Evolutionary conservation across 2,113 vertebrate species (phyloP).

Genomic region (Hydrolagus affinis): DNA sequence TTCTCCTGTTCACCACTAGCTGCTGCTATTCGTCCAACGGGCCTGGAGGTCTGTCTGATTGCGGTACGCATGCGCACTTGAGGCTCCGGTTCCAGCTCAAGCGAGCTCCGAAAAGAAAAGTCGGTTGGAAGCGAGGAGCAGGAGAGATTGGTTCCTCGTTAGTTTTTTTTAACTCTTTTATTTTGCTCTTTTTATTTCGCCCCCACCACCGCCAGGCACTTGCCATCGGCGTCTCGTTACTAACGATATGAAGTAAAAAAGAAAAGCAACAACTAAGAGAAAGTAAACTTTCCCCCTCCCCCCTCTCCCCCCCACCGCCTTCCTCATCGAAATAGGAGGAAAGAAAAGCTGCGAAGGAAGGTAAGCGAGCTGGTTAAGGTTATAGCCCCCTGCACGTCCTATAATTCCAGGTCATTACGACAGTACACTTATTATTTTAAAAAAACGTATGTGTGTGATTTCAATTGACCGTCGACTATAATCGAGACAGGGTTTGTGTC

Average conservation of each 20-base stretch:
- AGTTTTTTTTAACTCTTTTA: no score
- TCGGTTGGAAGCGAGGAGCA: neutral
- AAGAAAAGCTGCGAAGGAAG: neutral
- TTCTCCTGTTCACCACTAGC: no score
- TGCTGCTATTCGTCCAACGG: neutral
- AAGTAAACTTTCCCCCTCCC: no score
- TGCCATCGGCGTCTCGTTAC: neutral
- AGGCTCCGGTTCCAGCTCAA: neutral
- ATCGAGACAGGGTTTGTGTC: no score
- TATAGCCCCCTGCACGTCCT: no score
- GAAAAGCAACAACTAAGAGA: neutral
- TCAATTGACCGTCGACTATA: no score
- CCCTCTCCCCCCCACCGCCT: no score
- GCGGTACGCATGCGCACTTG: neutral
- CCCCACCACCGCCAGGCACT: no score
- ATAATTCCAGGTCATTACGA: no score
- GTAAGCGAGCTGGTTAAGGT: neutral
- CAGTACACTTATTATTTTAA: no score
- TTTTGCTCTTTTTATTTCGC: neutral
- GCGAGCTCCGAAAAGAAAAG: neutral
- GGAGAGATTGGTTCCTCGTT: no score
- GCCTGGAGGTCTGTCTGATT: neutral
- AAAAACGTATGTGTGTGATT: no score
- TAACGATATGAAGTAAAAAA: conserved; percentile 15
- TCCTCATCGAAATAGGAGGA: neutral